These are phyloP conservation scores for Noctua pronuba DNA, from an alignment of 2,888 invertebrate genomes.

Conservation along the genomic window DNA sequence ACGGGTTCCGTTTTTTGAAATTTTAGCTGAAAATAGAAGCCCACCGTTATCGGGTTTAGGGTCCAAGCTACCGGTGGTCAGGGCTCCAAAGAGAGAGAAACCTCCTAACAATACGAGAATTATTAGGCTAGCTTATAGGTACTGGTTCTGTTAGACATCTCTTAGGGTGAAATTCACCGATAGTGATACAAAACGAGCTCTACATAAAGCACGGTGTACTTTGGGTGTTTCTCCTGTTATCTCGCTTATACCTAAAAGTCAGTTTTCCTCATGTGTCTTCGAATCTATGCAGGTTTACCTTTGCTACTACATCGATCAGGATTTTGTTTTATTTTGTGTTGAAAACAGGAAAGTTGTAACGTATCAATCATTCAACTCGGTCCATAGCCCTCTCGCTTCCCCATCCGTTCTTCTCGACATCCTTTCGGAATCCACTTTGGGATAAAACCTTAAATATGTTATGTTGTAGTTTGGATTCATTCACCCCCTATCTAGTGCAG, in stretches of 20 bases:
- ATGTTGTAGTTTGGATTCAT: background rate
- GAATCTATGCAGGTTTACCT: background rate
- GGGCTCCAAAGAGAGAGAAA: background rate
- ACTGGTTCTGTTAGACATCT: background rate
- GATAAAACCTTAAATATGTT: slow-evolving; percentile 9
- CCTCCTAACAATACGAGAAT: background rate
- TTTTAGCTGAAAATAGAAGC: background rate
- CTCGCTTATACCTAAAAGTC: background rate
- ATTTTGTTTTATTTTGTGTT: background rate
- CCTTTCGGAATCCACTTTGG: slow-evolving; percentile 2
- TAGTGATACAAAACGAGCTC: background rate
- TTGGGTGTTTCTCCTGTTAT: background rate
- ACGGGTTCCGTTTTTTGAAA: background rate
- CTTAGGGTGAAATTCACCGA: background rate
- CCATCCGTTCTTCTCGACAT: background rate
- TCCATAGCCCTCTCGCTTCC: background rate
- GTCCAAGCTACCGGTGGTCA: background rate
- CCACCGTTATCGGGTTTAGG: background rate
- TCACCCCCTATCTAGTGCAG: background rate
- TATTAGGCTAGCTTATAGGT: background rate
- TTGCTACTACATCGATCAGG: background rate
- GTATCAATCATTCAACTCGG: slow-evolving; percentile 20
- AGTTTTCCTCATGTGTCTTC: background rate
- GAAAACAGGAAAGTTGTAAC: background rate
- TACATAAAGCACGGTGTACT: background rate